Evolutionary conservation across 2,888 invertebrate genomes (phyloP).

Genomic region (Mamestra brassicae): DNA sequence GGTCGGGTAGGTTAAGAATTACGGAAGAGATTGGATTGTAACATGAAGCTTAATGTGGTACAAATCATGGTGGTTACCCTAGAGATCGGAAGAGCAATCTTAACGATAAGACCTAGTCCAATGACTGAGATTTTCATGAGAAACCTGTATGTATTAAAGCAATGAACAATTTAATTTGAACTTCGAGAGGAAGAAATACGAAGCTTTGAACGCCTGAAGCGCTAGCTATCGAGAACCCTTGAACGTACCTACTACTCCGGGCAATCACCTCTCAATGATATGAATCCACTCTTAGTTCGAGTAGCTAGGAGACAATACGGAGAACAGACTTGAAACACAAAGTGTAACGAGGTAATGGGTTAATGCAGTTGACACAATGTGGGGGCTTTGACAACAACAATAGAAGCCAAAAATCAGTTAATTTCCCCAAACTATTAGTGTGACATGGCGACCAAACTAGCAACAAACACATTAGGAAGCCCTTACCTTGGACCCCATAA

Average conservation of each 20-base stretch:
- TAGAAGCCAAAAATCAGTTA: constrained; percentile 2
- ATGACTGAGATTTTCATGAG: background rate
- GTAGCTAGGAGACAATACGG: background rate
- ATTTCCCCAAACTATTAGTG: constrained; percentile 21
- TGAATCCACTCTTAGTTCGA: constrained; percentile 14
- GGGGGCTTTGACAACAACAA: background rate
- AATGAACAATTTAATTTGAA: constrained; percentile 2
- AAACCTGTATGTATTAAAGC: background rate
- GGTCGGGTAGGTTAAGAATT: constrained; percentile 33
- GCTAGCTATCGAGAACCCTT: constrained; percentile 12
- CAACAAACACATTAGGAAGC: constrained; percentile 40
- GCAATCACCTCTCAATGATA: constrained; percentile 6
- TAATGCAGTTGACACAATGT: background rate
- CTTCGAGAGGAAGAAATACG: background rate
- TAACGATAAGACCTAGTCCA: too few relatives aligned
- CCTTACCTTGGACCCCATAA: constrained; percentile 28
- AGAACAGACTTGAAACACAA: background rate
- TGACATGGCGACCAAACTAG: constrained; percentile 37
- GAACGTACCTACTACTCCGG: background rate
- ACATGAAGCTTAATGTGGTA: background rate
- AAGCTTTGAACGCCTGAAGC: constrained; percentile 7
- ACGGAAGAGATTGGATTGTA: constrained; percentile 30
- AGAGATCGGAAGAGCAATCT: background rate
- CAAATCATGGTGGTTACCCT: background rate
- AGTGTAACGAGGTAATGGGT: background rate